Base-by-base conservation (phyloP, 2,888 invertebrate species). In the Listrodromus nycthemerus region DNA sequence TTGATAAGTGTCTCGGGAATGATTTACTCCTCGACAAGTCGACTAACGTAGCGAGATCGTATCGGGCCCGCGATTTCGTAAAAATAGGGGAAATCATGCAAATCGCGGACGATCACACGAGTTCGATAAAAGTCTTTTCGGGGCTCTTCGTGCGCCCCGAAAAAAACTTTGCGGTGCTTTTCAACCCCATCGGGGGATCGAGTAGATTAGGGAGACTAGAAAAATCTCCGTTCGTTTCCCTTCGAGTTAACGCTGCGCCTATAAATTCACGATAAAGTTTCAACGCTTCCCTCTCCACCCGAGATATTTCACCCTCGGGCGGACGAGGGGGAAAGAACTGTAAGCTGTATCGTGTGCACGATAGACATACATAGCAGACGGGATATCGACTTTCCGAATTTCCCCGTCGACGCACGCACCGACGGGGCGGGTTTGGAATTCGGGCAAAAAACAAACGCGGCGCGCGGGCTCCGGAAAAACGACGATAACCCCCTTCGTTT, bases 231-330 rank as follows among this genome's bases (percentile, higher is more conserved):
- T 63, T 21, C 69, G 52, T 76, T 73, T 80, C 30, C 73, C 79
- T 66, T 48, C 58, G 71, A 63, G 74, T 79, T 85, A 85, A 87
- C 82, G 77, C 76, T 50, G 61, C 58, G 74, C 83, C 86, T 85
- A 89, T 89, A 89, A 89, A 89, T 89, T 86, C 78, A 85, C 86
- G 86, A 88, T 89, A 87, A 89, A 88, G 87, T 88, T 87, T 88
- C 87, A 86, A 88, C 87, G 87, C 76, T 87, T 86, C 85, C 87
- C 86, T 77, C 16, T 16, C 78, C 80, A 19, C 83, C 65, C 41
- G 21, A 16, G 16, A 30, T 50, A 21, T 27, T 75, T 65, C 45
- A 55, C 55, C 69, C 76, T 76, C 80, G 85, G 71, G 79, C 69
- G 58, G 75, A 65, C 74, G 50, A 83, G 80, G 52, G 65, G 21